Percentiles rank a stretch among this genome's conserved stretches.
Evolutionary conservation across 2,797 vertebrate genomes (phyloP).

Genomic region (Sebastes cheni): DNA sequence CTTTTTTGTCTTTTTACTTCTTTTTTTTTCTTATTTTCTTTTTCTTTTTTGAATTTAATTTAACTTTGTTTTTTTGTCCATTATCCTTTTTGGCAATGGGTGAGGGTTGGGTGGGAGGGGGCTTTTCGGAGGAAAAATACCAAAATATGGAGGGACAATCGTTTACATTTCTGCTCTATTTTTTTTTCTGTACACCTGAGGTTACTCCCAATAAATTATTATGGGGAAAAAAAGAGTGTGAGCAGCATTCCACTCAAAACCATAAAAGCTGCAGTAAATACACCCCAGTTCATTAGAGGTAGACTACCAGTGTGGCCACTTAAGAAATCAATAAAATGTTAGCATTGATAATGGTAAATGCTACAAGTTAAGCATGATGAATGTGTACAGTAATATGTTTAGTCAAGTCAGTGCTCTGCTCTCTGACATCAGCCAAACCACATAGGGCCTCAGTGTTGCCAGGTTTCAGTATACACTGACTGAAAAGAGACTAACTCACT

Average conservation of each 20-base stretch:
- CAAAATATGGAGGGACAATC: too few relatives aligned
- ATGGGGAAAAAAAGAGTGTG: not conserved
- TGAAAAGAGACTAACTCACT: conserved; percentile 25
- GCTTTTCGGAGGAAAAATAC: too few relatives aligned
- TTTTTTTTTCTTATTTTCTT: too few relatives aligned
- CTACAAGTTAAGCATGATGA: not conserved
- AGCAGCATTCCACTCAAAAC: not conserved
- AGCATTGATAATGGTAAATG: not conserved
- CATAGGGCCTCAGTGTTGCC: not conserved
- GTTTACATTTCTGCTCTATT: too few relatives aligned
- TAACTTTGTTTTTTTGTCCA: too few relatives aligned
- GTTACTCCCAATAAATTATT: too few relatives aligned
- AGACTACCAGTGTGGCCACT: not conserved
- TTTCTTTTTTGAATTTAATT: too few relatives aligned
- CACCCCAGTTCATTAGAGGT: not conserved
- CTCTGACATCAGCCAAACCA: conserved; percentile 4
- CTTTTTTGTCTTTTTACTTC: too few relatives aligned
- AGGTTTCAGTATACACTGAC: conserved; percentile 23
- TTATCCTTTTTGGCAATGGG: too few relatives aligned
- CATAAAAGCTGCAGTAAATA: not conserved
- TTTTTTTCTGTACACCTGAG: too few relatives aligned
- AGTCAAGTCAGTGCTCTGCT: not conserved
- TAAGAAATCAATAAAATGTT: conserved; percentile 12
- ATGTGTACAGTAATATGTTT: not conserved
- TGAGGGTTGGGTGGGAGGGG: too few relatives aligned